phyloP scores from a whole-genome alignment of 1,140 invertebrate species.

The Orussus abietinus region DNA sequence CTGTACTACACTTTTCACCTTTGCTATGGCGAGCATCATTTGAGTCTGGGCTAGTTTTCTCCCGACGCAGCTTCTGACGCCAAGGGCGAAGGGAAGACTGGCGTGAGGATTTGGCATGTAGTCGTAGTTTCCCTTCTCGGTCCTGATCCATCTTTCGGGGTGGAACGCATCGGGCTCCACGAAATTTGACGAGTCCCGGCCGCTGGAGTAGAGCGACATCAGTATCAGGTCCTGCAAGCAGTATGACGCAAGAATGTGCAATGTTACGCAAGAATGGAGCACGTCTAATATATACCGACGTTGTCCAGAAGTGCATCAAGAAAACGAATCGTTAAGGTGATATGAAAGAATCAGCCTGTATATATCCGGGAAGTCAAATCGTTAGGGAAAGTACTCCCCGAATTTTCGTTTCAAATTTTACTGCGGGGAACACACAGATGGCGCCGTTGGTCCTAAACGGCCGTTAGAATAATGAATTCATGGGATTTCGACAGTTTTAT shows the following conservation, averaged over 20 bases:
- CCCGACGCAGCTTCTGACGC: constrained; percentile 77
- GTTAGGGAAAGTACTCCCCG: no score
- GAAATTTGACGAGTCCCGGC: constrained; percentile 69
- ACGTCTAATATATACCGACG: not conserved
- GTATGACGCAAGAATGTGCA: no score
- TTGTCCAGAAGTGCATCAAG: no score
- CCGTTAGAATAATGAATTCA: no score
- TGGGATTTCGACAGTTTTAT: no score
- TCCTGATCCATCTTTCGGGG: constrained; percentile 74
- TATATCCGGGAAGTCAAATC: no score
- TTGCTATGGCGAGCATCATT: constrained; percentile 61
- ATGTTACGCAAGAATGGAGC: not conserved
- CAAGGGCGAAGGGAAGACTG: constrained; percentile 79
- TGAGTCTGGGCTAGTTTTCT: constrained; percentile 73
- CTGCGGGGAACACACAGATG: no score
- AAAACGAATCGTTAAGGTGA: no score
- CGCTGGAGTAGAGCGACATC: constrained; percentile 77
- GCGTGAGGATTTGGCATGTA: constrained; percentile 60
- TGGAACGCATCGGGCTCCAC: constrained; percentile 63
- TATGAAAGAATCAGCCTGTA: no score
- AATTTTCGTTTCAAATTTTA: no score
- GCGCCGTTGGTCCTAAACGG: no score
- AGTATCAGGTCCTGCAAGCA: constrained; percentile 67
- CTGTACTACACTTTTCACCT: constrained; percentile 50
- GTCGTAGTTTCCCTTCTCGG: constrained; percentile 46